Evolutionary conservation across 64 coral and sea anemone species (phyloP), one percentile per base, ranked within the genome.

Genomic region (Montipora cactus): DNA sequence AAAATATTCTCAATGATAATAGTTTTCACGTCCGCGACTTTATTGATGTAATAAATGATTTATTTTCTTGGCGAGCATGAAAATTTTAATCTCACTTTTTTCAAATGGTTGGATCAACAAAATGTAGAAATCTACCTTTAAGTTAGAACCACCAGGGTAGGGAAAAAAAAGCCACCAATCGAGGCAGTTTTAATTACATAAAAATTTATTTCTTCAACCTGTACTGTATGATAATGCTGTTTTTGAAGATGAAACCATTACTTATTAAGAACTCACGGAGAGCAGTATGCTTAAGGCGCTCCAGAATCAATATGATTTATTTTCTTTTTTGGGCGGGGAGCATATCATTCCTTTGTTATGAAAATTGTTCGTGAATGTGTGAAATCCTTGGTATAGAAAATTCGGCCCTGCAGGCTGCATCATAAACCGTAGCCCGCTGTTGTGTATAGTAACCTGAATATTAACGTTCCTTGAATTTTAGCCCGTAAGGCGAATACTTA

Each of bases 31-130:
- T 37, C 37, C 37, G 19, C 68, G 19, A 71, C 10, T 5, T 8
- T 52, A 12, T 22, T 86, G 62, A 72, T 44, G 47, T 21, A 11
- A 86, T 86, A 1, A 86, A 86, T 86, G 20, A 86, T 86, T 86
- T 19, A 86, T 69, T 86, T 78, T 18, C 45, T 18, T 78, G 3
- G 47, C 45, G 59, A 10, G 21, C 16, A 37, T 46, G 59, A 10
- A 16, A 67, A 86, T 71, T 19, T 12, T 6, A 46, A 49, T 46
- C 28, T 18, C 20, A 81, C 12, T 37, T 62, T 61, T 61, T 59
- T 19, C 22, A 3, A 67, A 67, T 69, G 81, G 59, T 20, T n/a
- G 12, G 64, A 45, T 19, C 47, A 55, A 84, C 37, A 28, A 84
- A 67, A 84, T 66, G 13, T 68, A 8, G 7, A 84, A 61, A 67